Base-by-base conservation (phyloP, 2,113 vertebrate species). In the Saccopteryx bilineata region DNA sequence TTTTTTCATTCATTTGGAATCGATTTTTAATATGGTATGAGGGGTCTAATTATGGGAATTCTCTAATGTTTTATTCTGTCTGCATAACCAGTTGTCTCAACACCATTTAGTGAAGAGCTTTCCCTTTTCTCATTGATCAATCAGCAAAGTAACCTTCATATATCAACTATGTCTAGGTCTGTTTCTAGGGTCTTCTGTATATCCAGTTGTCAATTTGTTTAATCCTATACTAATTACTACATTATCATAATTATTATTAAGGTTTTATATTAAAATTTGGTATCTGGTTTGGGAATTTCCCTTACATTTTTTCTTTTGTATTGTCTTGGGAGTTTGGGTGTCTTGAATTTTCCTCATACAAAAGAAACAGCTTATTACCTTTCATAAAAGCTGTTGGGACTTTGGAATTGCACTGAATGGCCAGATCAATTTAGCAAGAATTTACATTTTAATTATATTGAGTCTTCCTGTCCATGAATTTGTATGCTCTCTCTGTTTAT, bases 181-280 rank as follows among this genome's bases (percentile, higher is more conserved):
- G 7, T 87, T 83, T 96, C 69, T 54, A 65, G 52, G 33, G 72
- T 78, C 18, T 83, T 91, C n/a, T 69, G 9, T 56, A 21, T 91
- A 33, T 65, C 26, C 14, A 19, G 15, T 71, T 46, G 14, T 71
- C 10, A 91, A 0, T 91, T 94, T 76, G 21, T 91, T 54, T 76
- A 69, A 76, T 54, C 21, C 61, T 78, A 28, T 5, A 69, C 21
- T 50, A 69, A 28, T 78, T 91, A 56, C 24, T 28, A 50, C 13
- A 13, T 76, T 71, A 11, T 82, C 46, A 66, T 81, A 14, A 75
- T 87, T 82, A 56, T 84, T 89, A 50, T 85, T 74, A 87, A 48
- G 69, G 28, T 54, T 83, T 94, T 96, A 78, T 78, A 50, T 87
- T 76, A 71, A 88, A 33, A 91, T 11, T 82, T 56, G 13, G 24